Evolutionary conservation across 2,888 invertebrate genomes (phyloP), one percentile per base, ranked within the genome.

Genomic region (Psylliodes chrysocephalus): DNA sequence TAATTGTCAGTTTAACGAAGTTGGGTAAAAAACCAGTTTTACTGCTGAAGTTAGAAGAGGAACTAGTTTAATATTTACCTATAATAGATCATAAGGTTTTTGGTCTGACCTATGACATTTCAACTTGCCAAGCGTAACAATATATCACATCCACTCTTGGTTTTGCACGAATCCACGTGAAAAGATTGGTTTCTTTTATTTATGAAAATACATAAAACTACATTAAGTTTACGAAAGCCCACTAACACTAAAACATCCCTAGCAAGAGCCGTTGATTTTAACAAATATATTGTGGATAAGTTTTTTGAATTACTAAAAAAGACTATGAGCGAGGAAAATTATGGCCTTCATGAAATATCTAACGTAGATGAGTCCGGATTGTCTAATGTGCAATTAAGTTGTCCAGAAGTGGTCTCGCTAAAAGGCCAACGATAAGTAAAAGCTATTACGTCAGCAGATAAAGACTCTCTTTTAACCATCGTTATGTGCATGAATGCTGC

Each of bases 151-250:
- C 47, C 57, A 44, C 64, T 68, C 44, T 52, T 53, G 28, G 30
- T 63, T 60, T 60, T 60, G 22, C 46, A 38, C 15, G 51, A 61
- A 51, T 49, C 59, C 40, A 64, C 66, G 30, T 60, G 66, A 64
- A 66, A 68, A 61, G 59, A 68, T 22, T 68, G 68, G 63, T 28
- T 63, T 46, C 60, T 19, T 15, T 19, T 22, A 17, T 66, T 68
- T 47, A 42, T 66, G 44, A 63, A 68, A 6, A 60, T 63, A 30
- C 63, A 63, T 51, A 51, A 66, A 38, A 28, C 49, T 52, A 49
- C 44, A 14, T 30, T 67, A 12, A 63, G 60, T 56, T 42, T 65
- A 14, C 38, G 65, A 53, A 62, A 56, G 44, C 65, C 68, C 1
- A 60, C 61, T 53, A n/a, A n/a, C n/a, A n/a, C n/a, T n/a, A 62